phyloP scores from a whole-genome alignment of 2,797 vertebrate species.

The Huso huso region DNA sequence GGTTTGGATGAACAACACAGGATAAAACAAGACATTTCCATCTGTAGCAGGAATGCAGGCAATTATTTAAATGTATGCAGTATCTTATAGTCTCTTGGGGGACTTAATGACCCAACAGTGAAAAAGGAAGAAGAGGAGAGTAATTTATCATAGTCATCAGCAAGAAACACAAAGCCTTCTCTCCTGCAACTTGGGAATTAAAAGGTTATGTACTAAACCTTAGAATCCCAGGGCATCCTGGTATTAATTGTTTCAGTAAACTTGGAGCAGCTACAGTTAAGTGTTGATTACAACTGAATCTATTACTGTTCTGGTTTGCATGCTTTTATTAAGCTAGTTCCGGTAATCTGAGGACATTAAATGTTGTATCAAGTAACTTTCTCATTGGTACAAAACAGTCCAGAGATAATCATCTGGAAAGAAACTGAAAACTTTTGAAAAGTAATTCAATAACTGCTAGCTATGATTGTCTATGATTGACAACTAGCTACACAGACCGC shows the following conservation, averaged over 20 bases:
- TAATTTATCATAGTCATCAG: slow-evolving; percentile 9
- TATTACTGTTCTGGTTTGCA: neutral
- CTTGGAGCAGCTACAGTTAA: neutral
- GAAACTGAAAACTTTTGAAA: too few relatives aligned
- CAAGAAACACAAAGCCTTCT: neutral
- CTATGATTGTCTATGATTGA: too few relatives aligned
- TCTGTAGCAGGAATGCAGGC: neutral
- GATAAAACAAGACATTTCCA: neutral
- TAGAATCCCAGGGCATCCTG: neutral
- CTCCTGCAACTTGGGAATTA: neutral
- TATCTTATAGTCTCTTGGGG: neutral
- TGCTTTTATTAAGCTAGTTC: neutral
- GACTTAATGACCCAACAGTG: neutral
- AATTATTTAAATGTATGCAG: slow-evolving; percentile 7
- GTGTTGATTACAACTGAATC: neutral
- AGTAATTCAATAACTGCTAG: too few relatives aligned
- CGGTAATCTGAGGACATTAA: too few relatives aligned
- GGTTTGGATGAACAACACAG: neutral
- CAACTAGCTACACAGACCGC: too few relatives aligned
- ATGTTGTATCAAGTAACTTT: too few relatives aligned
- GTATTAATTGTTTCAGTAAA: neutral
- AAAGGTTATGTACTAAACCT: slow-evolving; percentile 5
- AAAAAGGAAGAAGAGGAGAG: neutral
- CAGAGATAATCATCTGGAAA: too few relatives aligned
- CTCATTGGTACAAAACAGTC: too few relatives aligned